Evolutionary conservation across 2,797 vertebrate species (phyloP).

Genomic region (Acrossocheilus wenchowensis): DNA sequence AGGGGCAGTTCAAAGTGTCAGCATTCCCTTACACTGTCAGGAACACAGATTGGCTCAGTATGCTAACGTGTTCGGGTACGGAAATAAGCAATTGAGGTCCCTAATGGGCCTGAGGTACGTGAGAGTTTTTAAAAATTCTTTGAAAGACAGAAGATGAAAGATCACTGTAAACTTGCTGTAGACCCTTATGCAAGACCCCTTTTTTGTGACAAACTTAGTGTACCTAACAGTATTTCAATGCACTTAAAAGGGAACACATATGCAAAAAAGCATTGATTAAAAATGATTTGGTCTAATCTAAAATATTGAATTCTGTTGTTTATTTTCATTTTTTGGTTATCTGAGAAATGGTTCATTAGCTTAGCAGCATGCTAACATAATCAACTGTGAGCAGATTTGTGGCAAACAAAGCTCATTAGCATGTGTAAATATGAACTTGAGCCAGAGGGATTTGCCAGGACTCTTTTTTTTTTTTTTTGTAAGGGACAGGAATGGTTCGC

Average conservation of each 20-base stretch:
- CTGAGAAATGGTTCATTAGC: neutral
- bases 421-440: neutral
- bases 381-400: neutral
- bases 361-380: neutral
- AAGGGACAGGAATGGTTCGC: neutral
- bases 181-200: neutral
- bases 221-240: neutral
- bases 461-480: neutral
- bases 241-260: neutral
- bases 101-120: conserved; percentile 3
- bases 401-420: conserved; percentile 19
- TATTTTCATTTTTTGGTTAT: neutral
- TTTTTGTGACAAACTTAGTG: neutral
- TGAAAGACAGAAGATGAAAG: conserved; percentile 8
- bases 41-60: neutral
- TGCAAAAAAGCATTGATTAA: neutral
- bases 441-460: conserved; percentile 9
- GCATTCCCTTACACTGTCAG: neutral
- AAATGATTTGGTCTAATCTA: neutral
- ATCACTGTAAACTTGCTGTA: neutral
- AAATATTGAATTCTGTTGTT: neutral
- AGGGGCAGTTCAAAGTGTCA: conserved; percentile 43
- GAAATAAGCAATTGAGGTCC: conserved; percentile 30
- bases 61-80: neutral
- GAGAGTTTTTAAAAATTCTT: conserved; percentile 42